Evolutionary conservation across 1,140 invertebrate species (phyloP), one percentile per base, ranked within the genome.

Genomic region (Drosophila serrata): DNA sequence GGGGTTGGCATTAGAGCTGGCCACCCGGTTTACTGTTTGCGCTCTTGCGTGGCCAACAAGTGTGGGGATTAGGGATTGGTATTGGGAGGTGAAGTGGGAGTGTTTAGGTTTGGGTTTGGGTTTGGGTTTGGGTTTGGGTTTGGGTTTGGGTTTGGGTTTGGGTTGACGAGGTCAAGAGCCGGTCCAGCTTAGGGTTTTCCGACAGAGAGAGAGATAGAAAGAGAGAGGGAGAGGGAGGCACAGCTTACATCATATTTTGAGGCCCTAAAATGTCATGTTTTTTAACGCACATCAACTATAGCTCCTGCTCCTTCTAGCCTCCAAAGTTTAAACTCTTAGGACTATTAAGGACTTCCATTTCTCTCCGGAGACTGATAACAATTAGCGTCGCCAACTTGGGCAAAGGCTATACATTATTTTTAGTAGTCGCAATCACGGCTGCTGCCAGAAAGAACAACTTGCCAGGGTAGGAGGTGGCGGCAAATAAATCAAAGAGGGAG

Each of bases 41-140:
- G 15, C 49, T 70, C 42, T 70, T 70, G 63, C 31, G 46, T 31
- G 40, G 39, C 59, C 63, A 67, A 64, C 63, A 67, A 67, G 63
- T 67, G 64, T n/a, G 60, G 55, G 56, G 39, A 12, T 31, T 40
- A 29, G 40, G n/a, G 22, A 43, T 12, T 17, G 37, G 15, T 8
- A 43, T 60, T 45, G 63, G 27, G 19, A 39, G 37, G 6, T 15
- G 39, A 15, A 40, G 37, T n/a, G 15, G 33, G 4, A 15, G n/a
- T 31, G 8, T n/a, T n/a, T n/a, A n/a, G 37, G 15, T 15, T 9
- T 13, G 27, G 13, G 17, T 22, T 29, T 15, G 17, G 12, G 43
- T 60, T 45, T n/a, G 8, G 37, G 15, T 15, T 9, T 13, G 27
- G 13, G 17, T 22, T 29, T 15, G 17, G 12, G 43, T 60, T 45